phyloP scores from a whole-genome alignment of 2,888 invertebrate genomes.

The Euzophera pinguis region DNA sequence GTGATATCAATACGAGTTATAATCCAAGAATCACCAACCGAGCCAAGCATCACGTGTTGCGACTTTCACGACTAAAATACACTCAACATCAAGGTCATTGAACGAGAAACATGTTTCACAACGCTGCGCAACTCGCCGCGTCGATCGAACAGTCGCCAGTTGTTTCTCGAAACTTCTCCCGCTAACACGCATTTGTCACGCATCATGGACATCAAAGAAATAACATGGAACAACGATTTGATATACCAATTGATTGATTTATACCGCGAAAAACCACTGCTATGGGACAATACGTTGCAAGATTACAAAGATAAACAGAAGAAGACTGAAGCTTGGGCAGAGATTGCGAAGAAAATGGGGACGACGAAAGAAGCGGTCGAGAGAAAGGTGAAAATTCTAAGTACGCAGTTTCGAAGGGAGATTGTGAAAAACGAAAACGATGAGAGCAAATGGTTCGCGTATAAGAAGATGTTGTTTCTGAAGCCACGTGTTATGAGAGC shows the following conservation, averaged over 20 bases:
- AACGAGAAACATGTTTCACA: neutral
- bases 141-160: slow-evolving; percentile 1
- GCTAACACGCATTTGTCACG: neutral
- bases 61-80: neutral
- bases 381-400: slow-evolving; percentile 2
- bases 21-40: neutral
- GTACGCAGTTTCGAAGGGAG: slow-evolving; percentile 3
- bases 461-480: slow-evolving; percentile 2
- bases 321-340: neutral
- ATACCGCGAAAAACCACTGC: neutral
- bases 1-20: neutral
- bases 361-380: slow-evolving; percentile 4
- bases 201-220: neutral
- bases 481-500: neutral
- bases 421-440: neutral
- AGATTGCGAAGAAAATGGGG: neutral
- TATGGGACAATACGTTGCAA: neutral
- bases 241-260: neutral
- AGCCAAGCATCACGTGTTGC: neutral
- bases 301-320: slow-evolving; percentile 2
- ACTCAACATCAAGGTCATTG: neutral
- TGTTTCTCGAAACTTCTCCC: neutral
- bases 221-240: neutral
- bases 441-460: slow-evolving; percentile 9
- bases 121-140: neutral